These are phyloP conservation scores for Sinopyrophorus schimmeli DNA, from an alignment of 2,888 invertebrate genomes.

Conservation along the genomic window DNA sequence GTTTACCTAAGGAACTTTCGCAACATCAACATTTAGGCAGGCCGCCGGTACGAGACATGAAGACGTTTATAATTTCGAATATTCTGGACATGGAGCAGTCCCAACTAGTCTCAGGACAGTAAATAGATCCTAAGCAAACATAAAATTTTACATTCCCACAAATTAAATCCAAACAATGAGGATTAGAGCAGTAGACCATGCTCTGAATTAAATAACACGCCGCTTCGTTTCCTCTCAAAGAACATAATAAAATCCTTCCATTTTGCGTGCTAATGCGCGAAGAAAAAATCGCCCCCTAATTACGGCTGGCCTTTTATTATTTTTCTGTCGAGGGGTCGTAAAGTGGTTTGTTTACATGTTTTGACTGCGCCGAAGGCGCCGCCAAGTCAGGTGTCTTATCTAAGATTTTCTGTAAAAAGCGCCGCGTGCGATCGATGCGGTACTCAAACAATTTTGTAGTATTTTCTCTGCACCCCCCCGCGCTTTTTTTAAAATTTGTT, in stretches of 20 bases:
- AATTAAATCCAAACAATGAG: conserved; percentile 25
- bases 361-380: conserved; percentile 14
- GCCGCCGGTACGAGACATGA: conserved; percentile 11
- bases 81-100: conserved; percentile 8
- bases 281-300: not conserved
- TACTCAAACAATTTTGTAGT: too few species aligned
- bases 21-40: conserved; percentile 16
- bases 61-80: conserved; percentile 13
- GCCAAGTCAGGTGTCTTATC: conserved; percentile 15
- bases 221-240: conserved; percentile 1
- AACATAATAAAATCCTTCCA: not conserved
- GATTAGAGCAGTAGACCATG: conserved; percentile 12
- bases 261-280: not conserved
- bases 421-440: too few species aligned
- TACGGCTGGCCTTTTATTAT: too few species aligned
- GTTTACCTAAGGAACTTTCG: conserved; percentile 16
- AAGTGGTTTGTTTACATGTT: conserved; percentile 19
- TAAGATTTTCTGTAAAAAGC: too few species aligned
- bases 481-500: too few species aligned
- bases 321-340: too few species aligned
- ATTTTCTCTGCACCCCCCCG: too few species aligned
- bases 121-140: conserved; percentile 26
- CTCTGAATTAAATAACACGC: too few species aligned
- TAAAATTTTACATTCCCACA: conserved; percentile 21
- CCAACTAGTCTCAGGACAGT: conserved; percentile 15